A percentile compares a stretch with the other conserved stretches of the same genome.
These are phyloP conservation scores for Acanthurus tractus DNA, from an alignment of 2,797 vertebrate genomes.

Conservation along the genomic window DNA sequence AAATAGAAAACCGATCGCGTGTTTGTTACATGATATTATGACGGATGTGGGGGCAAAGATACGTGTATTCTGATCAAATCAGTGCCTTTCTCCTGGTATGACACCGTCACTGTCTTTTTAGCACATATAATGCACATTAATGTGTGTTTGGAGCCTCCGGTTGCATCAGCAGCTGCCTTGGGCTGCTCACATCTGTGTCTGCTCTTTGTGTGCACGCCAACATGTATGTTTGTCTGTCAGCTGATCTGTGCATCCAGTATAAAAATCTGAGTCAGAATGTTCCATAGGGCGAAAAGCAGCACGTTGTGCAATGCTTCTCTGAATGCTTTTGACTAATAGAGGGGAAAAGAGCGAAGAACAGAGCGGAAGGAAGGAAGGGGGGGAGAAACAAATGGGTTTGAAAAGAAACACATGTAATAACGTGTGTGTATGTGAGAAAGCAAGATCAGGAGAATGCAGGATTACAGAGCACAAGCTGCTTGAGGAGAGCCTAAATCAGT, in stretches of 20 bases:
- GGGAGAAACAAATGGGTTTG: background rate
- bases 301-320: background rate
- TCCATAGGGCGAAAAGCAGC: background rate
- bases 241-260: conserved; percentile 22
- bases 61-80: conserved; percentile 73
- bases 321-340: conserved; percentile 12
- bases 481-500: conserved; percentile 15
- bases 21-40: conserved; percentile 78
- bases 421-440: background rate
- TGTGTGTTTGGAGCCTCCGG: conserved; percentile 27
- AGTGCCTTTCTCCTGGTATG: conserved; percentile 48
- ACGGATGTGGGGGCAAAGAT: conserved; percentile 73
- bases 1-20: conserved; percentile 82
- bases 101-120: conserved; percentile 21
- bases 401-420: conserved; percentile 1
- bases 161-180: conserved; percentile 29
- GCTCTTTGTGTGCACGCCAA: background rate
- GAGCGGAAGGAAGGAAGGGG: background rate
- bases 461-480: conserved; percentile 12
- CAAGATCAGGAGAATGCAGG: background rate
- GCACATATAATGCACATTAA: conserved; percentile 32
- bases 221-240: conserved; percentile 7
- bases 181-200: conserved; percentile 31
- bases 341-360: background rate
- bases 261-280: background rate